Evolutionary conservation across 1,140 invertebrate species (phyloP), one percentile per base, ranked within the genome.

Genomic region (Halictus rubicundus): DNA sequence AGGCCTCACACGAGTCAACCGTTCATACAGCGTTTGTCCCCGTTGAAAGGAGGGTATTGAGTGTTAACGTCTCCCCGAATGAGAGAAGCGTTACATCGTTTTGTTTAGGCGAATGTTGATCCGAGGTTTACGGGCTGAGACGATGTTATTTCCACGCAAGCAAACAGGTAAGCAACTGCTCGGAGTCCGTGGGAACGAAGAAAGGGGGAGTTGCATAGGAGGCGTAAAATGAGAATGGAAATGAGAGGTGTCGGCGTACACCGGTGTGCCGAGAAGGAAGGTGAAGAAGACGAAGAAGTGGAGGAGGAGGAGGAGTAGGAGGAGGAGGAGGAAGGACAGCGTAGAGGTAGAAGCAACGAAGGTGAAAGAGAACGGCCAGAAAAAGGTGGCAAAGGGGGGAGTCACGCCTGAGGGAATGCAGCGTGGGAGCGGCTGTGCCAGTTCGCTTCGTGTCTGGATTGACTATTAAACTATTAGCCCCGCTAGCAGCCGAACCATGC

Each of bases 321-420:
- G 73, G 59, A 78, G 49, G 80, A 73, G 60, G 74, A 72, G 81
- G 59, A 66, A 77, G 21, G 72, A 73, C 16, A 46, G 61, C 39
- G 49, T 8, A 81, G 82, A 82, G 65, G 76, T 61, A 77, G 80
- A 84, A 84, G 72, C 80, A 89, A 87, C 66, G 78, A 80, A 84
- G 84, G 69, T 86, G 78, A 85, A 82, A 82, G 79, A 85, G 81
- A 84, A 57, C 83, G 69, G 70, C 14, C 73, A 73, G 21, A 71
- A 74, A 82, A 74, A 68, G 69, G 65, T 65, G 46, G 54, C 8
- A 61, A 60, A 23, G 65, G 60, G 68, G 75, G 85, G 85, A 89
- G 89, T 90, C 89, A 89, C 84, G 91, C 90, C 89, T 89, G 90
- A 90, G 89, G 89, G 89, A 91, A 90, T 89, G 89, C 85, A 90